Conservation (phyloP, 2,113 vertebrate species). For the Phycodurus eques region DNA sequence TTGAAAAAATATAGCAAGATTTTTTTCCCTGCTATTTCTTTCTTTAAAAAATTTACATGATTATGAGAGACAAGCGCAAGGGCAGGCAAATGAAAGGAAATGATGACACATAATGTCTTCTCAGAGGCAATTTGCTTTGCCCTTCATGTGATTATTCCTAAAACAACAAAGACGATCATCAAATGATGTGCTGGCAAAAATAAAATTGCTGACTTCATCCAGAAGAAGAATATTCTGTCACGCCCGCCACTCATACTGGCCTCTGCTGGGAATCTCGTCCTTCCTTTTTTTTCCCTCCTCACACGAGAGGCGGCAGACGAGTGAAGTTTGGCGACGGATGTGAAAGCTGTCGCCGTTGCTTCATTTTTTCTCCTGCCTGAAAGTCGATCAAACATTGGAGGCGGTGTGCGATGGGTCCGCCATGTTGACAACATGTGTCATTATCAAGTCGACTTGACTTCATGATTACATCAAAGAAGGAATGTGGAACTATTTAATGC, state of each 20-base stretch:
- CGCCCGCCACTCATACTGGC: neutral
- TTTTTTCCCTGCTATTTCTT: too few species aligned
- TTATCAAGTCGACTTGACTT: neutral
- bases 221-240: neutral
- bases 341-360: neutral
- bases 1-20: too few species aligned
- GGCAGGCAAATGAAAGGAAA: conserved; percentile 11
- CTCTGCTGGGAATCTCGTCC: neutral
- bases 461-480: neutral
- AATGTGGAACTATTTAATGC: too few species aligned
- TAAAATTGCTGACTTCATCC: conserved; percentile 1
- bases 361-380: neutral
- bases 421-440: neutral
- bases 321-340: neutral
- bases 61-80: too few species aligned
- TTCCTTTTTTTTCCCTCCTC: neutral
- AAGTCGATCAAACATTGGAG: neutral
- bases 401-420: neutral
- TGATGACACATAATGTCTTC: conserved; percentile 11
- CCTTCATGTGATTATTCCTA: conserved; percentile 10
- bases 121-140: conserved; percentile 9
- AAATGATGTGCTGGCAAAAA: neutral
- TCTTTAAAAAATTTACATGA: too few species aligned
- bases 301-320: neutral
- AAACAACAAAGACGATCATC: conserved; percentile 12